Evolutionary conservation across 2,113 vertebrate species (phyloP), one percentile per base, ranked within the genome.

Genomic region (Sisor rabdophorus): DNA sequence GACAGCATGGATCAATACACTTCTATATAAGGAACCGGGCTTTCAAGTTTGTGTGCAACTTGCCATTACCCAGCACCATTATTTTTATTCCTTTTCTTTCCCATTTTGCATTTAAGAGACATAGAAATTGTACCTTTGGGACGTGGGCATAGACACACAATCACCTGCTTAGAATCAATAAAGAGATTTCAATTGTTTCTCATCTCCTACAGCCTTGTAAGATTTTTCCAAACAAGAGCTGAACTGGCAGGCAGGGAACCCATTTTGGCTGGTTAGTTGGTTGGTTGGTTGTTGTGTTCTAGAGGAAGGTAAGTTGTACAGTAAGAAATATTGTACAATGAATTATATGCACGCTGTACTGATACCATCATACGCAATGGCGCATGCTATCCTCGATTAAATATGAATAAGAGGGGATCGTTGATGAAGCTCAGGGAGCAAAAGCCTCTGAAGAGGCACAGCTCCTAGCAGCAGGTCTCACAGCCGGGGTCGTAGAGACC

Each of bases 21-120:
- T 95, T 93, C 93, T 95, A 93, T 95, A 94, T 91, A 92, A 93
- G 92, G 92, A 93, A 95, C 95, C 93, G 94, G 93, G 93, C 92
- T 94, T 89, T 88, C 84, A 93, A 93, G 93, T 94, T 91, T 91
- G 92, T 93, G 93, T 95, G 92, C 90, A 93, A 88, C 91, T 93
- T 90, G 88, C 89, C 90, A 91, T 91, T 90, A 90, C 91, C 88
- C 88, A 85, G 90, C 87, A 89, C 91, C 86, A 89, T 86, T 88
- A 91, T 90, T 93, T 91, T 94, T 94, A 88, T 91, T 90, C 93
- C 90, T 93, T 93, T 93, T 91, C 91, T 91, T 94, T 93, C 89
- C 88, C 88, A 90, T 89, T 94, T 93, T 93, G 93, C 93, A 93
- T 91, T 92, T 89, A 92, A 91, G 92, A 93, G 92, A 90, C 87